phyloP scores from a whole-genome alignment of 23 tunicate genomes.

The Oikopleura dioica region DNA sequence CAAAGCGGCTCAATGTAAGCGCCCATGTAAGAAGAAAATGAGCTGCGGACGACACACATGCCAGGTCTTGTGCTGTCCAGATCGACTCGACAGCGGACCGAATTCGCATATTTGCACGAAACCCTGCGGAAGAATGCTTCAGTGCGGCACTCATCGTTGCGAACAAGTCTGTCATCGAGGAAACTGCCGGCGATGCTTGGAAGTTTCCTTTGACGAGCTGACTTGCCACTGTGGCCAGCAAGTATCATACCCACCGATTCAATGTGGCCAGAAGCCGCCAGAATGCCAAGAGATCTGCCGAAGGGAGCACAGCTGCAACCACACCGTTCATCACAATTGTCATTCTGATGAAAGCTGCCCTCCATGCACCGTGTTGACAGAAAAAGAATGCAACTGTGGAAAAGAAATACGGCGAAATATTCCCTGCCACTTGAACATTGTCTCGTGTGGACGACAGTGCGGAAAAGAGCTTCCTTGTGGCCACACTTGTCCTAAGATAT shows the following conservation, averaged over 20 bases:
- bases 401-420: slow-evolving; percentile 41
- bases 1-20: slow-evolving; percentile 24
- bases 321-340: slow-evolving; percentile 77
- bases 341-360: slow-evolving; percentile 76
- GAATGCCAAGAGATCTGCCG: slow-evolving; percentile 37
- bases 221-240: slow-evolving; percentile 57
- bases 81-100: not conserved
- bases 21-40: slow-evolving; percentile 56
- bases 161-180: slow-evolving; percentile 64
- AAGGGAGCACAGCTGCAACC: slow-evolving; percentile 41
- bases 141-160: slow-evolving; percentile 51
- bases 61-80: slow-evolving; percentile 39
- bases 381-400: slow-evolving; percentile 80
- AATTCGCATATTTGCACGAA: slow-evolving; percentile 30
- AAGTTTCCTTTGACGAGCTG: slow-evolving; percentile 79
- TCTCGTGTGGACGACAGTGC: slow-evolving; percentile 71
- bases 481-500: slow-evolving; percentile 37
- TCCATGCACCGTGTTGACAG: slow-evolving; percentile 59
- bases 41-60: slow-evolving; percentile 75
- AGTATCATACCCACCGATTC: slow-evolving; percentile 68
- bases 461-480: slow-evolving; percentile 40
- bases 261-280: slow-evolving; percentile 72
- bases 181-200: slow-evolving; percentile 43
- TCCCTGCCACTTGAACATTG: slow-evolving; percentile 53
- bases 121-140: slow-evolving; percentile 43